Conservation (phyloP, 2,888 invertebrate species). For the Gymnocheta viridis region DNA sequence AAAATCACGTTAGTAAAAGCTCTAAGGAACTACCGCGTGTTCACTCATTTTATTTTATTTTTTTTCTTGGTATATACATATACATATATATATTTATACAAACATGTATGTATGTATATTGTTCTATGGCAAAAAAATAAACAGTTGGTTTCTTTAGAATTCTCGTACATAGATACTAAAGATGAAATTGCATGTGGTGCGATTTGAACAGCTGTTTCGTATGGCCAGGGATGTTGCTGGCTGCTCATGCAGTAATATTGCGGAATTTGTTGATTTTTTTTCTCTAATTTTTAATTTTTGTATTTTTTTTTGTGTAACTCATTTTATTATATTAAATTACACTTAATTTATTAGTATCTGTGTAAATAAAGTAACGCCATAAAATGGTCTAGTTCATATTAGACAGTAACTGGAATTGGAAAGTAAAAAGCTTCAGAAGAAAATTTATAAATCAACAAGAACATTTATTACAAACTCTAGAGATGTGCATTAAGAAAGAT, state of each 20-base stretch:
- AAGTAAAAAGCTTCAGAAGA: constrained; percentile 2
- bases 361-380: not conserved
- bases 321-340: constrained; percentile 50
- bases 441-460: not conserved
- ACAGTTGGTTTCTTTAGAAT: constrained; percentile 47
- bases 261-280: not conserved
- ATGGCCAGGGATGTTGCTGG: constrained; percentile 23
- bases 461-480: not conserved
- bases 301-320: not conserved
- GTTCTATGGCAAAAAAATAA: not conserved
- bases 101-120: not conserved
- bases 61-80: constrained; percentile 3
- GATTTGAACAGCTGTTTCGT: constrained; percentile 39
- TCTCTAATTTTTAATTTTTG: constrained; percentile 14
- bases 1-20: constrained; percentile 55
- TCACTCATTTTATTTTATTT: constrained; percentile 49
- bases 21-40: constrained; percentile 53
- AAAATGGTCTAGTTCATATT: constrained; percentile 12
- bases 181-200: not conserved
- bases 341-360: constrained; percentile 37
- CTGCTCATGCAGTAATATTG: constrained; percentile 3
- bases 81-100: not conserved
- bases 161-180: not conserved
- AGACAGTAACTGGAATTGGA: not conserved
- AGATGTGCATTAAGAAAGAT: not conserved